Conservation (phyloP, 2,888 invertebrate genomes). For the Platypus cylindrus region DNA sequence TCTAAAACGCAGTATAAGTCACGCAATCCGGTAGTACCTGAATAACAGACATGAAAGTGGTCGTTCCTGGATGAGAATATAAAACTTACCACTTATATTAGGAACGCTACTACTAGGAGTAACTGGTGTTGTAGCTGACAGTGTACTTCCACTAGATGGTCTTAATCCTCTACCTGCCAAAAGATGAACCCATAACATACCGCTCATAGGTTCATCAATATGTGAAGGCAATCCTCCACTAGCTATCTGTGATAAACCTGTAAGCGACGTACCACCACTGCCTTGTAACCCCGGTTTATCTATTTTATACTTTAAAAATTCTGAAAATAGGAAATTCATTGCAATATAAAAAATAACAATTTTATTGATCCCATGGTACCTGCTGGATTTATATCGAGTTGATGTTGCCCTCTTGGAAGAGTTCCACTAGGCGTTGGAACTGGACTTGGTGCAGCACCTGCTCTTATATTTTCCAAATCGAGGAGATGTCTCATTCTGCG, state of each 20-base stretch:
- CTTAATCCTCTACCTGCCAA: constrained; percentile 78
- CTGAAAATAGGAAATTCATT: constrained; percentile 36
- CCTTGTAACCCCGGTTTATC: constrained; percentile 52
- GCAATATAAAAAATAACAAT: neutral
- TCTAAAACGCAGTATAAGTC: constrained; percentile 97
- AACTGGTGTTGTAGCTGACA: constrained; percentile 61
- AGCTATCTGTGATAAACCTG: constrained; percentile 38
- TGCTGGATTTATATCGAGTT: constrained; percentile 81
- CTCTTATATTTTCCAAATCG: constrained; percentile 47
- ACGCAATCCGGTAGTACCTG: constrained; percentile 46
- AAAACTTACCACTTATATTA: constrained; percentile 26
- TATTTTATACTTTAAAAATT: constrained; percentile 84
- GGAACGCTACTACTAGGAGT: constrained; percentile 43
- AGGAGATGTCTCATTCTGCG: constrained; percentile 69
- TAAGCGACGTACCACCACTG: constrained; percentile 26
- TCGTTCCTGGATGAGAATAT: neutral
- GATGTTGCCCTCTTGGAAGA: constrained; percentile 57
- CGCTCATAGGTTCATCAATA: constrained; percentile 54
- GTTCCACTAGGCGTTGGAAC: constrained; percentile 69
- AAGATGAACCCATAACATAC: constrained; percentile 82
- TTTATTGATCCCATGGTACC: constrained; percentile 36
- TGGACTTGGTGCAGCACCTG: constrained; percentile 51
- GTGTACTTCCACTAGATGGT: constrained; percentile 52
- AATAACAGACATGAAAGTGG: neutral
- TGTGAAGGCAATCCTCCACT: constrained; percentile 29